Evolutionary conservation across 2,113 vertebrate genomes (phyloP), one percentile per base, ranked within the genome.

Genomic region (Oriolus oriolus): DNA sequence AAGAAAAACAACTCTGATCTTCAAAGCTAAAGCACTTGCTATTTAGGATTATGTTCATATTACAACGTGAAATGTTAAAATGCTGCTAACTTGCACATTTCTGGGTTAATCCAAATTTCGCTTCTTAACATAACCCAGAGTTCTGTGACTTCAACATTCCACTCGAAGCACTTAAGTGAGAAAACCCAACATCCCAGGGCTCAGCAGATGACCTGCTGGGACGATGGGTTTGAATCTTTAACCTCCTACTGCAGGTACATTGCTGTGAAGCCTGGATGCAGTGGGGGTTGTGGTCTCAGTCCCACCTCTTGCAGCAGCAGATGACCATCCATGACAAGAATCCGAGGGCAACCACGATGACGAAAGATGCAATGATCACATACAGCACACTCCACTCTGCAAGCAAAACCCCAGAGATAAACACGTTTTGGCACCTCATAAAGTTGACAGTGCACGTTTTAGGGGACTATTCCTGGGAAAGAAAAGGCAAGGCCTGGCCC

Each of bases 371-470:
- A 63, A 99, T 99, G 30, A 99, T 98, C 74, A 99, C 99, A 35
- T 99, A 99, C 37, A 99, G 98, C 37, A 99, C 99, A 5, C 99
- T 99, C 99, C 99, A 99, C 85, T 99, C 99, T 99, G 98, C 93
- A 97, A 97, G 81, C 50, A 96, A 85, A 94, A 93, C 50, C 68
- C 77, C 93, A 87, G 33, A 73, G 73, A 84, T 2, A 60, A 83
- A 84, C 60, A 78, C 0, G 0, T 65, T 70, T 52, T 92, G 85
- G 85, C 52, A 95, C 37, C 66, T 85, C 42, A 6, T 11, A 39
- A 37, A 65, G 73, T 1, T 42, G 73, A 53, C 53, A 66, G 57
- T 5, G 16, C 10, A 53, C 0, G 0, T 68, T 78, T 92, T 7
- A 81, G 50, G 35, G 31, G 56, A 37, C 50, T 59, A 0, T 4